Evolutionary conservation across 2,113 vertebrate species (phyloP), one percentile per base, ranked within the genome.

Genomic region (Elgaria multicarinata): DNA sequence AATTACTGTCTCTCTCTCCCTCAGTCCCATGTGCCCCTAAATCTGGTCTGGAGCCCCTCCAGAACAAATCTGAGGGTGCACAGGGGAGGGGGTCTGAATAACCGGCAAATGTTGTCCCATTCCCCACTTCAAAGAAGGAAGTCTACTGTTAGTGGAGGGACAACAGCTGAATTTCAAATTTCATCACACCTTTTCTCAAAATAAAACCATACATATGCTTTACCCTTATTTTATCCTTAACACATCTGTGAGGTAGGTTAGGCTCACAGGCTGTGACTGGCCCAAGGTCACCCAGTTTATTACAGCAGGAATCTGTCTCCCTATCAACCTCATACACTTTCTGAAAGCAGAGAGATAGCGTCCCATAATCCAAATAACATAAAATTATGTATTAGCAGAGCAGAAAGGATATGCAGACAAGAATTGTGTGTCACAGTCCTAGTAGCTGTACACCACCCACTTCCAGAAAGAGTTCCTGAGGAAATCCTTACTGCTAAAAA

Each of bases 401-500:
- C 12, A 44, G 78, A 46, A 76, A 77, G 36, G 71, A 14, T 67
- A 78, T 22, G 14, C 71, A 79, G n/a, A 79, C 24, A 28, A 28
- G 28, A 89, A 69, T 6, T 1, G 0, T 83, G 42, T 80, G 67
- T 55, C 89, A 85, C 44, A 82, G 92, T 89, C 93, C 87, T 90
- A n/a, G 69, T 42, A 16, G 39, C 28, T 64, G 76, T 2, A 81
- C 86, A 36, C 91, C 85, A 20, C 67, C 91, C 89, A 90, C 72
- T 84, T 72, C 74, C 75, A 78, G 75, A 90, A 86, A 78, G 13
- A 88, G 85, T 94, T 96, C 95, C 95, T 86, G 81, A 90, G 95
- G 93, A 96, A 93, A 95, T 94, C 93, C 94, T 93, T 91, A 64
- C 13, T 1, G 36, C 91, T 80, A 36, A 50, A 84, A 93, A 89